Conservation (phyloP, 1,140 invertebrate species). For the Caenorhabditis tropicalis region DNA sequence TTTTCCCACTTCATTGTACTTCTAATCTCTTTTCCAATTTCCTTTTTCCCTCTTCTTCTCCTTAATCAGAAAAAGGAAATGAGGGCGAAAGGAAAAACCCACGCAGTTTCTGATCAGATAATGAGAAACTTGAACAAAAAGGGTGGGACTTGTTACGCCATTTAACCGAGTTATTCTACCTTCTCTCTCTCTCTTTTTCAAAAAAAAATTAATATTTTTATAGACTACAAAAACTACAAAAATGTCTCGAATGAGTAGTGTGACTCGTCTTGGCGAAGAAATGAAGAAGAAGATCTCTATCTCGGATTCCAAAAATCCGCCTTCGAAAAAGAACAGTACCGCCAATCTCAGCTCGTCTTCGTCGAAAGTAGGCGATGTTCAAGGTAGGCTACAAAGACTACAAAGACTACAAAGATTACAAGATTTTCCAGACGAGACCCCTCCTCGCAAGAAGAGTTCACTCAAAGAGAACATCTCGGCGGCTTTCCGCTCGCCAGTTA, state of each 20-base stretch:
- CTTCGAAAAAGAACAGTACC: constrained; percentile 12
- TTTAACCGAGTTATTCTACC: not conserved
- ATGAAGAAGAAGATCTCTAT: constrained; percentile 30
- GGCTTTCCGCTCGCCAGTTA: constrained; percentile 2
- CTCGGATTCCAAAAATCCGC: not conserved
- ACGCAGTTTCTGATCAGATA: not conserved
- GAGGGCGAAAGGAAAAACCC: not conserved
- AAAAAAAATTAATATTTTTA: not conserved
- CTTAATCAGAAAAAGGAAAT: not conserved
- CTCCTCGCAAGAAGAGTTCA: constrained; percentile 19
- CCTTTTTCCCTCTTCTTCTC: not conserved
- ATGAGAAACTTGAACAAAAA: no score
- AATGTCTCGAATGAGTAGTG: not conserved
- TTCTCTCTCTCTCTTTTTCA: not conserved
- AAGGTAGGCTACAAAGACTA: not conserved
- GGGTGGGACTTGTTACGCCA: not conserved
- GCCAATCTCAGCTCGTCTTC: not conserved
- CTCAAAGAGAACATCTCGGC: constrained; percentile 27
- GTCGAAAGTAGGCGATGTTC: not conserved
- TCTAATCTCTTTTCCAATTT: not conserved
- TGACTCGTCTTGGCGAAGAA: constrained; percentile 17
- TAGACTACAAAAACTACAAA: not conserved
- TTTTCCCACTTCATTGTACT: no score
- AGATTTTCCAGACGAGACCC: not conserved
- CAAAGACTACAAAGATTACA: not conserved